These are phyloP conservation scores for Macrophya alboannulata DNA, from an alignment of 2,888 invertebrate genomes.

Conservation along the genomic window DNA sequence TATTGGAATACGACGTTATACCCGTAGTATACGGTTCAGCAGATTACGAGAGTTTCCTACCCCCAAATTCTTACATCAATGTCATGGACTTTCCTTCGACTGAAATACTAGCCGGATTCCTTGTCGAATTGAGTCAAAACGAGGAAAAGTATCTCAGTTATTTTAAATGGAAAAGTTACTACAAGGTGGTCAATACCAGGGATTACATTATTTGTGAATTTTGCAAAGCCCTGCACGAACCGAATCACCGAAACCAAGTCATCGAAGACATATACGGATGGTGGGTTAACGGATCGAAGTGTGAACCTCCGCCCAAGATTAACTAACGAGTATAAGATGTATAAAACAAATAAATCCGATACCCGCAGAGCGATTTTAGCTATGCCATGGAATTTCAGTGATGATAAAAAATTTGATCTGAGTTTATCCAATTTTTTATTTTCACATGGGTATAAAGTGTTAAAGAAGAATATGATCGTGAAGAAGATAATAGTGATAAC, in stretches of 20 bases:
- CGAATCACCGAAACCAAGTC: not conserved
- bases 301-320: not conserved
- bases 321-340: not conserved
- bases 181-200: conserved; percentile 58
- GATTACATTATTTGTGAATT: conserved; percentile 22
- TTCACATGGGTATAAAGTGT: not conserved
- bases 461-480: not conserved
- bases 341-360: no score
- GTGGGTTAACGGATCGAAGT: conserved; percentile 8
- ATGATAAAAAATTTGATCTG: not conserved
- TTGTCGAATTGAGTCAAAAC: conserved; percentile 80
- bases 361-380: not conserved
- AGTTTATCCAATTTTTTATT: not conserved
- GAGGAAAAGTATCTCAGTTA: conserved; percentile 82
- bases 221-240: conserved; percentile 30
- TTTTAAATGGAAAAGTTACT: conserved; percentile 82
- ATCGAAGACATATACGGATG: conserved; percentile 6
- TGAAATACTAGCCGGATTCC: conserved; percentile 80
- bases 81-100: conserved; percentile 82
- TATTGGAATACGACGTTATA: conserved; percentile 82
- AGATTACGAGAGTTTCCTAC: conserved; percentile 82
- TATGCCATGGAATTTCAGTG: not conserved
- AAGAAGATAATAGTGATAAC: not conserved
- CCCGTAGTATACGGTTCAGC: conserved; percentile 87
- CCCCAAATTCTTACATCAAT: conserved; percentile 82